Evolutionary conservation across 1,140 invertebrate species (phyloP), one percentile per base, ranked within the genome.

Genomic region (Brachionus rotundiformis): DNA sequence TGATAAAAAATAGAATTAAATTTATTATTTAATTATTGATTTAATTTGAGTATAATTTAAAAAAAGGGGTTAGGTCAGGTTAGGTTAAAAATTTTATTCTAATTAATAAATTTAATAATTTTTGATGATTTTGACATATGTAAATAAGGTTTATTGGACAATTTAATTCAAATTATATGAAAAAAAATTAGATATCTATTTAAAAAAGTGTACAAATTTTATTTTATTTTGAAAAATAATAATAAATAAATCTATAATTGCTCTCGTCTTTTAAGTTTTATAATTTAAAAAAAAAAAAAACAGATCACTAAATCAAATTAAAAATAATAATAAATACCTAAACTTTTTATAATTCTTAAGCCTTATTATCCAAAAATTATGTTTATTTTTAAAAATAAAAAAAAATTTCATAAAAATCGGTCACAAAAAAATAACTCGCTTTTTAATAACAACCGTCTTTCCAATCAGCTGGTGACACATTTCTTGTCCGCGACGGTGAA

Each of bases 361-460:
- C 6, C n/a, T 6, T 0, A 16, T 49, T 49, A 5, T 49, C 16
- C 19, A 54, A 19, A 54, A 16, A 19, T 54, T 54, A 19, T 39
- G 13, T 39, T 39, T 39, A 39, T 39, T 39, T 7, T 54, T 19
- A 54, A 54, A 54, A 54, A 19, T 23, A 49, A 49, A 49, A 19
- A 54, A 54, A 19, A 19, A 54, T 19, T 54, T 54, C 47, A 19
- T 54, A 54, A 54, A 54, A 54, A 54, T 54, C 47, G 47, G 47
- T 54, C 47, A 19, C 47, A 36, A 19, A 33, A 68, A 39, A 68
- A 11, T 11, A 41, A 41, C 36, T 10, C 39, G 19, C 16, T 33
- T 44, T 47, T 19, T 73, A 73, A 73, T 73, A 73, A 73, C 68
- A 73, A n/a, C 68, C 68, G 8, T 73, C 68, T 44, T 73, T 73